Evolutionary conservation across 2,797 vertebrate species (phyloP).

Genomic region (Mormyrus proboscirostris): DNA sequence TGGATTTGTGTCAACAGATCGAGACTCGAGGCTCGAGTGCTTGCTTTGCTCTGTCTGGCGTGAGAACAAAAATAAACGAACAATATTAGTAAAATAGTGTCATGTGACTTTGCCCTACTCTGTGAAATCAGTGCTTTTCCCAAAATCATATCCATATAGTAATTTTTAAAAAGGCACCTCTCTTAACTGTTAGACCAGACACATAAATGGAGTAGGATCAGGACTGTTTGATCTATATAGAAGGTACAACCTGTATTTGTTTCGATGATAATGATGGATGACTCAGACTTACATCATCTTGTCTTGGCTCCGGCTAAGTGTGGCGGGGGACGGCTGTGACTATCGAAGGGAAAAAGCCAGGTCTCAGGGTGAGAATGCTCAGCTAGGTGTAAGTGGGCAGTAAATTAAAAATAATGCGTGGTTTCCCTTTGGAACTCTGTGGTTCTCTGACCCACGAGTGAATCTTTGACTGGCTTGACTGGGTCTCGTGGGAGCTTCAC

Average conservation of each 20-base stretch:
- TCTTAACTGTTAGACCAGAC: not conserved
- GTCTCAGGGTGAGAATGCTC: not conserved
- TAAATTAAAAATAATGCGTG: constrained; percentile 9
- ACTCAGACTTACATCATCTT: constrained; percentile 18
- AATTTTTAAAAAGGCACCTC: not conserved
- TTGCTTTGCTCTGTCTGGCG: not conserved
- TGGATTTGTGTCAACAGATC: not conserved
- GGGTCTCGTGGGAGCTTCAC: not conserved
- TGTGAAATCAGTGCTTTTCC: not conserved
- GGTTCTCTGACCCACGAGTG: not conserved
- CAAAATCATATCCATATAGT: not conserved
- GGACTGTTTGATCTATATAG: not conserved
- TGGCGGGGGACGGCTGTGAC: constrained; percentile 7
- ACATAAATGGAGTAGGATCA: not conserved
- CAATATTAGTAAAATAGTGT: not conserved
- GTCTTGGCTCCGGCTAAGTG: constrained; percentile 7
- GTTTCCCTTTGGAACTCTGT: not conserved
- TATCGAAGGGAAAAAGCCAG: not conserved
- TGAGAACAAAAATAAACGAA: not conserved
- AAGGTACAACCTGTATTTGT: constrained; percentile 13
- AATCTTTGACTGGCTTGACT: not conserved
- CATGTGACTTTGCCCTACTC: not conserved
- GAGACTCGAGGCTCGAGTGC: not conserved
- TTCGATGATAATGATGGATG: constrained; percentile 18
- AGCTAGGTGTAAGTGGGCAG: not conserved